Percentiles rank a stretch among this genome's conserved stretches.
These are phyloP conservation scores for Papilio polytes DNA, from an alignment of 1,140 invertebrate species.

Conservation along the genomic window DNA sequence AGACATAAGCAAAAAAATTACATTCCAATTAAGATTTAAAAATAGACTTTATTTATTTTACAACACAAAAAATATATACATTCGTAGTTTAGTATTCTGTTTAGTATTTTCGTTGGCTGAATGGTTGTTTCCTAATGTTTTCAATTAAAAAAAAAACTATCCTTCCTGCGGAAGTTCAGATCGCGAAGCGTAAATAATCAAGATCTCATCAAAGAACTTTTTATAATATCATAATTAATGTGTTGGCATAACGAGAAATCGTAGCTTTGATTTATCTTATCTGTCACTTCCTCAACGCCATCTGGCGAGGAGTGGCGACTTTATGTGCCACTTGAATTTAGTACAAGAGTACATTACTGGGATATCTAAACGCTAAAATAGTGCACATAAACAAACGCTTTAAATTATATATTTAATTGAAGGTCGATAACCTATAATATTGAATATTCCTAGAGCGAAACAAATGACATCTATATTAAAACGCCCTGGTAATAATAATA, in stretches of 20 bases:
- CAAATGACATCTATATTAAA: no score
- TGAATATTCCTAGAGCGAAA: background rate
- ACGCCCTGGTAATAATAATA: no score
- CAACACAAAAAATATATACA: no score
- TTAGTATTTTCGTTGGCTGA: background rate
- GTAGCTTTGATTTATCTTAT: conserved; percentile 22
- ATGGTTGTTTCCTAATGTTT: background rate
- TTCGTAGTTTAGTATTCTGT: no score
- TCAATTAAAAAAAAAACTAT: background rate
- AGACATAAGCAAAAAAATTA: background rate
- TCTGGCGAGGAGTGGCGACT: conserved; percentile 2
- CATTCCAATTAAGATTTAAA: background rate
- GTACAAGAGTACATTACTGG: conserved; percentile 17
- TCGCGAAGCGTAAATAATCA: background rate
- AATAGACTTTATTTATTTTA: no score
- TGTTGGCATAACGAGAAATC: conserved; percentile 22
- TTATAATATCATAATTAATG: conserved; percentile 15
- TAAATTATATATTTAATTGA: background rate
- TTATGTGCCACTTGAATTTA: background rate
- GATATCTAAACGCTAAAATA: background rate
- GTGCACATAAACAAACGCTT: background rate
- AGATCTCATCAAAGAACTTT: conserved; percentile 2
- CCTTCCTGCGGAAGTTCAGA: conserved; percentile 8
- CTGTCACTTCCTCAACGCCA: conserved; percentile 8
- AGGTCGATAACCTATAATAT: background rate